Evolutionary conservation across 2,113 vertebrate genomes (phyloP).

Genomic region (Thalassarche chlororhynchos): DNA sequence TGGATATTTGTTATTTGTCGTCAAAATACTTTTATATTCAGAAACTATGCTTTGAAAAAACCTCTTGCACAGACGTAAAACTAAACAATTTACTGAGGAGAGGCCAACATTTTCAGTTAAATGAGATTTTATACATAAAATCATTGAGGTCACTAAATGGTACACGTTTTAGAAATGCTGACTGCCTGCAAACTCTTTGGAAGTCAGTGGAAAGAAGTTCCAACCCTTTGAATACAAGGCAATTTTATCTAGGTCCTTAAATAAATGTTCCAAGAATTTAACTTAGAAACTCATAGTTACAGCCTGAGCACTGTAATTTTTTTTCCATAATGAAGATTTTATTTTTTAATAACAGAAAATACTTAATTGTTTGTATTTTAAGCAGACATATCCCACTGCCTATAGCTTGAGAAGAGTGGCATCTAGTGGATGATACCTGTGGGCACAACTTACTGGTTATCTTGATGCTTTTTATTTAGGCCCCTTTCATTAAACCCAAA

Average conservation of each 20-base stretch:
- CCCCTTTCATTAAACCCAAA: background rate
- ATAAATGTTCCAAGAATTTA: background rate
- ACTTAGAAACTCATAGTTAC: background rate
- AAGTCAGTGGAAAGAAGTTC: background rate
- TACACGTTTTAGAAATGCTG: background rate
- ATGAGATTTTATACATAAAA: background rate
- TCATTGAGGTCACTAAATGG: background rate
- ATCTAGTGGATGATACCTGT: conserved; percentile 46
- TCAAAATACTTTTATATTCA: conserved; percentile 7
- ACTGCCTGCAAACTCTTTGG: background rate
- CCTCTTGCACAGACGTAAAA: background rate
- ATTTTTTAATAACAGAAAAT: conserved; percentile 2
- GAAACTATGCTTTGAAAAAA: background rate
- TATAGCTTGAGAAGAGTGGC: conserved; percentile 46
- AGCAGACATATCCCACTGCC: background rate
- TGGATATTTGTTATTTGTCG: background rate
- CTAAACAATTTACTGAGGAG: background rate
- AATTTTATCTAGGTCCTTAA: background rate
- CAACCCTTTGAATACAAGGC: background rate
- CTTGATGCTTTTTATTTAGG: background rate
- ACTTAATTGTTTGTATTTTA: background rate
- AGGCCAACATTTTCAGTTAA: background rate
- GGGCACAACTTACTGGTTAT: background rate
- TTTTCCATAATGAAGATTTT: background rate
- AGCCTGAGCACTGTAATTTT: background rate